Conservation (phyloP, 1,140 invertebrate species). For the Diorhabda sublineata region DNA sequence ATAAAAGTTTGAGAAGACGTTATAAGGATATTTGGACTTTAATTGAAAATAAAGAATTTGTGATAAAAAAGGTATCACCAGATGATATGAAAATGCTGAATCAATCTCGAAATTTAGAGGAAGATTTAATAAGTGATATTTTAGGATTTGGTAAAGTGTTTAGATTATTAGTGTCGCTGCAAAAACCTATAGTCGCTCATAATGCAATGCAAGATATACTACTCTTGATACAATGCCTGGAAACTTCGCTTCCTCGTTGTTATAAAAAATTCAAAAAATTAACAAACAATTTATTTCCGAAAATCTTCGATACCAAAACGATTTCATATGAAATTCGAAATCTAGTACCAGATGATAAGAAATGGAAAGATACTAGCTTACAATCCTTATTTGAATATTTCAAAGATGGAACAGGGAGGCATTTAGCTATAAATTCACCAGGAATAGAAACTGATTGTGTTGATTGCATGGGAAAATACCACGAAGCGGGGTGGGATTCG, state of each 20-base stretch:
- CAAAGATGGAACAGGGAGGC: slow-evolving; percentile 46
- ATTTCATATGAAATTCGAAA: slow-evolving; percentile 57
- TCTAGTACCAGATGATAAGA: slow-evolving; percentile 49
- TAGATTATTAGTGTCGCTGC: slow-evolving; percentile 52
- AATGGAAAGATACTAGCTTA: slow-evolving; percentile 51
- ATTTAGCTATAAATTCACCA: slow-evolving; percentile 44
- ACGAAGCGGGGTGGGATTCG: slow-evolving; percentile 75
- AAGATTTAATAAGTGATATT: slow-evolving; percentile 51
- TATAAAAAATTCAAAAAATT: slow-evolving; percentile 64
- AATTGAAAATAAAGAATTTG: slow-evolving; percentile 48
- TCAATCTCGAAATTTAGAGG: slow-evolving; percentile 42
- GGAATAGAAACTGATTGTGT: slow-evolving; percentile 44
- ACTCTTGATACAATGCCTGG: slow-evolving; percentile 69
- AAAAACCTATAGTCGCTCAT: slow-evolving; percentile 72
- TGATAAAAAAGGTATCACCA: slow-evolving; percentile 42
- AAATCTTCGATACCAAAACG: slow-evolving; percentile 69
- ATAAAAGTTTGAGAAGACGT: slow-evolving; percentile 52
- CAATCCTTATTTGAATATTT: slow-evolving; percentile 58
- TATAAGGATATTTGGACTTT: slow-evolving; percentile 53
- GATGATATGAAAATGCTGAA: slow-evolving; percentile 39
- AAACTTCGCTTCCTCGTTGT: slow-evolving; percentile 61
- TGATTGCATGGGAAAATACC: slow-evolving; percentile 46
- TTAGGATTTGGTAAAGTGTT: slow-evolving; percentile 68
- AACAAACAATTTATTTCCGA: slow-evolving; percentile 61
- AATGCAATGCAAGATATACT: slow-evolving; percentile 69